Evolutionary conservation across 2,113 vertebrate species (phyloP).

Genomic region (Rhea americana): DNA sequence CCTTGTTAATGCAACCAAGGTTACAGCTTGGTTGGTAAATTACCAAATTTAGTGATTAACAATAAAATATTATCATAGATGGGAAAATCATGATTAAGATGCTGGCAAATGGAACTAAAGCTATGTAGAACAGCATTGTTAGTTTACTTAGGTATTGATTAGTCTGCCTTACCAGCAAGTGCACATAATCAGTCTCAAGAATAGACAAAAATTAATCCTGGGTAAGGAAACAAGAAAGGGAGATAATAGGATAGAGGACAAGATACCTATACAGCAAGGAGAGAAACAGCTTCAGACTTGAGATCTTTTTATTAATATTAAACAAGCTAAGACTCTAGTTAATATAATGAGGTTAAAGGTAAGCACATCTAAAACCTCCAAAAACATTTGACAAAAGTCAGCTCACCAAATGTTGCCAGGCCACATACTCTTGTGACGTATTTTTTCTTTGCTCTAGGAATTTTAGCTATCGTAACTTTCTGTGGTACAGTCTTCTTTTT

Average conservation of each 20-base stretch:
- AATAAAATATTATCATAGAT: background rate
- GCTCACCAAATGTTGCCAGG: constrained; percentile 94
- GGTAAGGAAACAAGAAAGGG: background rate
- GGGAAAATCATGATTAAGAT: background rate
- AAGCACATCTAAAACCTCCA: background rate
- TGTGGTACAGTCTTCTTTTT: constrained; percentile 98
- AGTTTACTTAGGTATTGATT: background rate
- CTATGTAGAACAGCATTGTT: background rate
- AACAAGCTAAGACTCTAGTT: background rate
- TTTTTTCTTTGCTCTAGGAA: constrained; percentile 98
- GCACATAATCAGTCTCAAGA: background rate
- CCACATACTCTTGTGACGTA: constrained; percentile 97
- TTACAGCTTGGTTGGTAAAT: background rate
- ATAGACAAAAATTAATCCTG: background rate
- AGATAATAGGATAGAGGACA: background rate
- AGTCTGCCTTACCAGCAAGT: background rate
- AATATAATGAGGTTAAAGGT: background rate
- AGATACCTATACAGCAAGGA: background rate
- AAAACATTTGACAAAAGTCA: background rate
- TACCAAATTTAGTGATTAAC: background rate
- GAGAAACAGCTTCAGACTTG: background rate
- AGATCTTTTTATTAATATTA: background rate
- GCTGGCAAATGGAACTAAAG: background rate
- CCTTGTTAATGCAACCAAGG: background rate
- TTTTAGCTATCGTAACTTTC: constrained; percentile 98